Evolutionary conservation across 1,140 invertebrate species (phyloP).

Genomic region (Papilio xuthus): DNA sequence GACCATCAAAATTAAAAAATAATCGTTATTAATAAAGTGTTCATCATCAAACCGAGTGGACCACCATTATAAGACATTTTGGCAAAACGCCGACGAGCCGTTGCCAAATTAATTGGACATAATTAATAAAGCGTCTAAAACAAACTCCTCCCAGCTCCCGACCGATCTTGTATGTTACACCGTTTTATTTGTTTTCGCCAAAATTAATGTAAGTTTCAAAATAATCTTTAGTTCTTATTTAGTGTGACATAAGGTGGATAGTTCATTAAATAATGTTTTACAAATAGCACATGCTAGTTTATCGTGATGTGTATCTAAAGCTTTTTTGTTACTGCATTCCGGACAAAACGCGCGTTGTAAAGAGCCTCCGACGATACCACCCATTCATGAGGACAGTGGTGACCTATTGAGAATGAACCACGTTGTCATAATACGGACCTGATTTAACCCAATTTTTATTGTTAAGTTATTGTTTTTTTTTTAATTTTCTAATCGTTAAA

Average conservation of each 20-base stretch:
- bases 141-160: slow-evolving; percentile 75
- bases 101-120: slow-evolving; percentile 79
- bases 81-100: slow-evolving; percentile 63
- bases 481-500: not conserved
- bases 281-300: slow-evolving; percentile 53
- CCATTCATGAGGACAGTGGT: slow-evolving; percentile 79
- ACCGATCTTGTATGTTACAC: slow-evolving; percentile 65
- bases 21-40: slow-evolving; percentile 42
- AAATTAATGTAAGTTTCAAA: slow-evolving; percentile 39
- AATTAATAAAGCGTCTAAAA: slow-evolving; percentile 80
- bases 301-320: slow-evolving; percentile 77
- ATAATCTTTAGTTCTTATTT: slow-evolving; percentile 40
- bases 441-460: slow-evolving; percentile 37
- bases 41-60: slow-evolving; percentile 52
- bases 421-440: slow-evolving; percentile 57
- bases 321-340: slow-evolving; percentile 80
- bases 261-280: slow-evolving; percentile 38
- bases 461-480: not conserved
- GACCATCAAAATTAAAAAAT: not conserved
- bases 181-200: slow-evolving; percentile 71
- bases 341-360: slow-evolving; percentile 80
- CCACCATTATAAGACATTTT: slow-evolving; percentile 63
- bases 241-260: slow-evolving; percentile 47
- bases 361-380: slow-evolving; percentile 79
- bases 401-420: slow-evolving; percentile 78